These are phyloP conservation scores for Pterobdella sp. DNA, from an alignment of 2,888 invertebrate species.

Conservation along the genomic window DNA sequence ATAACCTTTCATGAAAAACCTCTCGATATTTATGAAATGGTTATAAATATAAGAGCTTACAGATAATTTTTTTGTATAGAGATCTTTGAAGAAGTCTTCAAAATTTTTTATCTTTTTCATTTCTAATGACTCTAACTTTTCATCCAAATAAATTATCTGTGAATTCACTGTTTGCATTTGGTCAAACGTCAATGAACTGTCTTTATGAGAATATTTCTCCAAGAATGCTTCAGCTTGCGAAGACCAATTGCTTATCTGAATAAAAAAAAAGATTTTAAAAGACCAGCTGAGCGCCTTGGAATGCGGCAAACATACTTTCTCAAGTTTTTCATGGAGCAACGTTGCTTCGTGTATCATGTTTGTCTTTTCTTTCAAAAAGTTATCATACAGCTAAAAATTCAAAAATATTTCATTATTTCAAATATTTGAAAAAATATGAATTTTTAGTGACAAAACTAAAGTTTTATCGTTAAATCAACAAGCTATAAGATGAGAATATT, in stretches of 20 bases:
- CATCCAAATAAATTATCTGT: background rate
- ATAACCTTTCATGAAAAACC: too few relatives aligned
- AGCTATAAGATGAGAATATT: too few relatives aligned
- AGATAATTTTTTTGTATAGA: too few relatives aligned
- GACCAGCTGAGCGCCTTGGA: background rate
- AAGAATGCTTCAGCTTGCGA: background rate
- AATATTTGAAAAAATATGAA: too few relatives aligned
- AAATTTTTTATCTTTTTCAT: background rate
- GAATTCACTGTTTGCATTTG: background rate
- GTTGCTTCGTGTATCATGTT: background rate
- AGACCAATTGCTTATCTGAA: background rate
- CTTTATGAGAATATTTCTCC: background rate
- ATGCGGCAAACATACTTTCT: background rate
- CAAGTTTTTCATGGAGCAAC: conserved; percentile 2
- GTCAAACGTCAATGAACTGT: background rate
- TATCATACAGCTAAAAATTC: background rate
- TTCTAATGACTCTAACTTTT: background rate
- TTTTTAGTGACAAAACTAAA: too few relatives aligned
- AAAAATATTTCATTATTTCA: too few relatives aligned
- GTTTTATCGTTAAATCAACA: too few relatives aligned
- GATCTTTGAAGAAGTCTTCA: too few relatives aligned
- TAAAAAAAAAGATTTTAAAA: background rate
- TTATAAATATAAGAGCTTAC: too few relatives aligned
- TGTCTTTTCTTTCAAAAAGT: background rate
- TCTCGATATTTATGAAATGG: too few relatives aligned